Base-by-base conservation (phyloP, 2,113 vertebrate species). In the Saiga tatarica region DNA sequence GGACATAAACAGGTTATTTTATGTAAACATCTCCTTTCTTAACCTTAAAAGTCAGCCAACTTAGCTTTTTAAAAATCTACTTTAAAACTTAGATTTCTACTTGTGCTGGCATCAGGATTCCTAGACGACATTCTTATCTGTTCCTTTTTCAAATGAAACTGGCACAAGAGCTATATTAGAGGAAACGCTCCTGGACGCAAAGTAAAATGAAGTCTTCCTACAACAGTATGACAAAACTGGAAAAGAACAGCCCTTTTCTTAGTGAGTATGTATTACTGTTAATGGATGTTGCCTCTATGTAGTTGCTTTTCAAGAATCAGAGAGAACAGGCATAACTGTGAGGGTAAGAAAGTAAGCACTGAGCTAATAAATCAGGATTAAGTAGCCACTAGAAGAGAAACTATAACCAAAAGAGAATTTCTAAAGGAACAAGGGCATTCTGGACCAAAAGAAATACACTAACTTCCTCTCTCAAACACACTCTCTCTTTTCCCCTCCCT, bases 61-160 rank as follows among this genome's bases (percentile, higher is more conserved):
- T 64, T 67, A 33, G n/a, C 62, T 95, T 78, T 96, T 89, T 6
- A 57, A 92, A 94, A 89, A 91, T 36, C 78, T 88, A 39, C 42
- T 83, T 90, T 87, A 79, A 94, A 96, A 62, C 30, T 28, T 87
- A 91, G 87, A 87, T 50, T 90, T 95, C 47, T 96, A 9, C 17
- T 60, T 64, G 21, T 2, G 55, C 13, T n/a, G 52, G 25, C 7
- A 93, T 64, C 7, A 21, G 36, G 13, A 71, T 71, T 85, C 13
- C 50, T 85, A 82, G 60, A 53, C 53, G 23, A 59, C 81, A 4
- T 62, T 91, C 42, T 30, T 91, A 42, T 14, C 11, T 17, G 47
- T 26, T 59, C 28, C n/a, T 55, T 83, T 93, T 96, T 52, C 52
- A 57, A 87, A 47, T 19, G 52, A 94, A 83, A 33, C 6, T 8